Percentiles rank a stretch among this genome's conserved stretches.
Conservation (phyloP, 1,140 invertebrate genomes). For the Phortica variegata region DNA sequence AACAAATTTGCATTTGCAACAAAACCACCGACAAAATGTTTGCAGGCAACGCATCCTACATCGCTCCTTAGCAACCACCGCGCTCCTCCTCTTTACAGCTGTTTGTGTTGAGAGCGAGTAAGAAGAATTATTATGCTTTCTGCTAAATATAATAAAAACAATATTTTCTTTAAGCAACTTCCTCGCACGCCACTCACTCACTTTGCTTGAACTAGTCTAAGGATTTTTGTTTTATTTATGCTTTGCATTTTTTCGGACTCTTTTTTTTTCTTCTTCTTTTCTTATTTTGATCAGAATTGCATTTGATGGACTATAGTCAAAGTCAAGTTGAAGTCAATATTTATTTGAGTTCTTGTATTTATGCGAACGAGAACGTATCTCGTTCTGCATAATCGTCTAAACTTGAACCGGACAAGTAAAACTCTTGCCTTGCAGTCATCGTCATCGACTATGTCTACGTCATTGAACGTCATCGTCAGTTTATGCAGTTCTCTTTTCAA, state of each 20-base stretch:
- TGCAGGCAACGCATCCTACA: too few relatives aligned
- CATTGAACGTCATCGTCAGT: conserved; percentile 16
- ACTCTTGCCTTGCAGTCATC: too few relatives aligned
- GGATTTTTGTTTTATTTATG: too few relatives aligned
- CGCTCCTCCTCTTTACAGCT: too few relatives aligned
- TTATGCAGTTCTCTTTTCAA: conserved; percentile 17
- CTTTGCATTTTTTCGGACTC: too few relatives aligned
- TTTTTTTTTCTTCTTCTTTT: too few relatives aligned
- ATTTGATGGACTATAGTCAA: conserved; percentile 54
- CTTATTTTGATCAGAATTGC: too few relatives aligned
- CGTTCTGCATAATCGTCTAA: conserved; percentile 25
- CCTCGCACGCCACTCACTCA: too few relatives aligned
- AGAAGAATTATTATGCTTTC: conserved; percentile 55
- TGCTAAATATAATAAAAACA: conserved; percentile 55
- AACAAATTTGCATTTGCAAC: conserved; percentile 42
- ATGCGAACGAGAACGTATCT: conserved; percentile 11
- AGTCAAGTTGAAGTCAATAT: conserved; percentile 44
- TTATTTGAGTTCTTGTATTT: conserved; percentile 34
- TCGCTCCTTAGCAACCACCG: too few relatives aligned
- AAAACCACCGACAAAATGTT: neutral
- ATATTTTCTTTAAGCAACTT: conserved; percentile 14
- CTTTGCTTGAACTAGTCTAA: neutral
- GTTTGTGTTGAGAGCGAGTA: conserved; percentile 24
- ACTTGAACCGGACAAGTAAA: conserved; percentile 24
- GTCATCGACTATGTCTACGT: neutral